Percentiles rank a stretch among this genome's conserved stretches.
Conservation (phyloP, 2,113 vertebrate genomes). For the Murina feae region DNA sequence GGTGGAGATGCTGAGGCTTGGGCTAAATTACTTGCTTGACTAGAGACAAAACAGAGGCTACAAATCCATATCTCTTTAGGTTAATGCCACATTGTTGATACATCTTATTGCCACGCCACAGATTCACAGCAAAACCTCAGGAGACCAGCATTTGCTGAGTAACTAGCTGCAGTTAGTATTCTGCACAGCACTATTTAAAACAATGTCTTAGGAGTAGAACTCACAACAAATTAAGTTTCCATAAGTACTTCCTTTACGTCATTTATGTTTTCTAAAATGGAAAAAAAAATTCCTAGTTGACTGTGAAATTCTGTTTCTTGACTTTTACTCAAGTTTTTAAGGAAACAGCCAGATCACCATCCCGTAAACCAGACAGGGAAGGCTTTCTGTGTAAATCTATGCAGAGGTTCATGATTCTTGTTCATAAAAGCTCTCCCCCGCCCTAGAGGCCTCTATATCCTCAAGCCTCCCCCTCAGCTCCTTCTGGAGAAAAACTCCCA, state of each 20-base stretch:
- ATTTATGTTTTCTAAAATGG: constrained; percentile 16
- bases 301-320: not conserved
- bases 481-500: not conserved
- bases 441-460: not conserved
- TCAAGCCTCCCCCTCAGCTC: not conserved
- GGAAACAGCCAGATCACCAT: not conserved
- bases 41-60: not conserved
- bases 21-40: not conserved
- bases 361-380: not conserved
- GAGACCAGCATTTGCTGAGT: not conserved
- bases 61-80: not conserved
- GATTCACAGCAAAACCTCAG: not conserved
- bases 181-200: not conserved
- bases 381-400: not conserved
- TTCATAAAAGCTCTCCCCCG: not conserved
- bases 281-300: not conserved
- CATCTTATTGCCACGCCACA: not conserved
- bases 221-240: not conserved
- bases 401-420: not conserved
- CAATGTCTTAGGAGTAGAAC: not conserved
- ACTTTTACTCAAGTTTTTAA: not conserved
- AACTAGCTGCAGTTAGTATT: not conserved
- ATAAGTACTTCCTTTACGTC: not conserved
- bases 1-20: not conserved
- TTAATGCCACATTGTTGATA: not conserved